Percentiles rank a stretch among this genome's conserved stretches.
phyloP scores from a whole-genome alignment of 2,888 invertebrate species.

The Nomada fabriciana region DNA sequence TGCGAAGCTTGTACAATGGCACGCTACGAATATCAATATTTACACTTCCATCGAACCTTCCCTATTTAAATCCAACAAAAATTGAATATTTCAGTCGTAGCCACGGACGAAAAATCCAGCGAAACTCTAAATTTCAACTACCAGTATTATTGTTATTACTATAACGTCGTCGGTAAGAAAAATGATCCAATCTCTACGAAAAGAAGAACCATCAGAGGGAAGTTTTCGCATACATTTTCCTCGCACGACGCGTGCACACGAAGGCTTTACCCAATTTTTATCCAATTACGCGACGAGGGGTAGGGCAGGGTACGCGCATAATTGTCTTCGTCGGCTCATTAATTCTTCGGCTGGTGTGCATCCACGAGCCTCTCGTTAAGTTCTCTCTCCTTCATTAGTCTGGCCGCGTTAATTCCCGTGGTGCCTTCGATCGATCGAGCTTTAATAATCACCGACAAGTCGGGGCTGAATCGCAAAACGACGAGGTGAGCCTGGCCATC shows the following conservation, averaged over 20 bases:
- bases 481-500: not conserved
- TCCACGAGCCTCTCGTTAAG: conserved; percentile 48
- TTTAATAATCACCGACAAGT: conserved; percentile 19
- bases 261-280: conserved; percentile 27
- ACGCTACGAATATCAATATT: too few species aligned
- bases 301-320: conserved; percentile 12
- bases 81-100: too few species aligned
- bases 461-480: not conserved
- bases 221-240: conserved; percentile 11
- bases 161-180: not conserved
- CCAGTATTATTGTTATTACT: not conserved
- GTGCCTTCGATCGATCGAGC: conserved; percentile 13
- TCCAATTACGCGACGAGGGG: conserved; percentile 8
- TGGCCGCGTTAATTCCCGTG: conserved; percentile 40
- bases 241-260: not conserved
- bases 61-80: too few species aligned
- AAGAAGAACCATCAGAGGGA: not conserved
- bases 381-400: conserved; percentile 43
- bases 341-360: conserved; percentile 44
- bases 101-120: too few species aligned
- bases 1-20: too few species aligned
- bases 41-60: too few species aligned
- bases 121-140: too few species aligned
- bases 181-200: too few species aligned
- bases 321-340: conserved; percentile 47